Base-by-base conservation (phyloP, 2,888 invertebrate genomes). In the Stenolophus ochropezus region DNA sequence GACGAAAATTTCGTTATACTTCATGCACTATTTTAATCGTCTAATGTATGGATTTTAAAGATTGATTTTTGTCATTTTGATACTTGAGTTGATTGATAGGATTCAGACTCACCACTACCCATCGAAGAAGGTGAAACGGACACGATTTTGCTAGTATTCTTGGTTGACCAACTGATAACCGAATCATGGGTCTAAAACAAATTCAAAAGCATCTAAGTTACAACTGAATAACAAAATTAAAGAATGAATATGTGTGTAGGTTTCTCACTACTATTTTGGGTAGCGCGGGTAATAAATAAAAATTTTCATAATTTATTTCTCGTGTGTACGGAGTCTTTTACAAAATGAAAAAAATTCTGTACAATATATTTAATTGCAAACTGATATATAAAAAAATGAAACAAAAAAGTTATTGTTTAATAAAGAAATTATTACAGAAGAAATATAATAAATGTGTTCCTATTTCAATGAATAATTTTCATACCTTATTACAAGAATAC, bases 21-120 rank as follows among this genome's bases (percentile, higher is more conserved):
- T 69, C 65, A 69, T 69, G 65, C 65, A 69, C 42, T 69, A 69
- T 33, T 33, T 61, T 61, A 20, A 61, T 69, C 18, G 18, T 33
- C 20, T 33, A 69, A 23, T 61, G 61, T 23, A 61, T 61, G 27
- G 33, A n/a, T 14, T 69, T 69, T 27, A 61, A 23, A 14, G 8
- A 69, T 69, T 27, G 27, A 33, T 69, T 56, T 42, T 42, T 11
- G 65, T 77, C 77, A 77, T 77, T 77, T 77, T 33, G 61, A 77
- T 27, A 77, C 47, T 42, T 77, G 42, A 61, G 65, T 16, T 14
- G 61, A 42, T 65, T 61, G 77, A 47, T 49, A 77, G 14, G 65
- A 27, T 77, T 77, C 77, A 23, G 77, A 61, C 25, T 77, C 53
- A 65, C 61, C 65, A 21, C 77, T 77, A 5, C 47, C 65, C 5